Evolutionary conservation across 2,113 vertebrate genomes (phyloP), one percentile per base, ranked within the genome.

Genomic region (Thomomys bottae): DNA sequence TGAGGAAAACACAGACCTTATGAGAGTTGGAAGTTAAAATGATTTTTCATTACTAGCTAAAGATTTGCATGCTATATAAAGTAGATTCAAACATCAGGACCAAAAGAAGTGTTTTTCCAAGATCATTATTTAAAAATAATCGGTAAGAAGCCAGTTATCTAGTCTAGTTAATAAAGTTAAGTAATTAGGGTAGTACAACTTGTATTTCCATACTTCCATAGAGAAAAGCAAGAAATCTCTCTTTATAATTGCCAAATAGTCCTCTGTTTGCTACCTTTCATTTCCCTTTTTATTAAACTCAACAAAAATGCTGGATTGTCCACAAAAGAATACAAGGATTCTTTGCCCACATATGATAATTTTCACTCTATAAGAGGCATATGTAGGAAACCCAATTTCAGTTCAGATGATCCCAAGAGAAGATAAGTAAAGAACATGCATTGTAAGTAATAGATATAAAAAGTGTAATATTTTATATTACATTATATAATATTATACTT

Each of bases 31-130:
- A 85, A 57, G 26, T 84, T 68, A 57, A 92, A 93, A 87, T 97
- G 94, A 94, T 92, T 96, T 96, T 97, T 96, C 83, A 93, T 96
- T 94, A 89, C 83, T 88, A 87, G 23, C 34, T 96, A 96, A 94
- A 96, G 54, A 36, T 93, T 97, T 95, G 24, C 70, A 93, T 92
- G 61, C 64, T 54, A 66, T 77, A 90, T 96, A 89, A 95, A 95
- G 92, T 84, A 57, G 87, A 30, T 67, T 97, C 78, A 89, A 93
- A 97, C 92, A 67, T 88, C 70, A 70, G 89, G 38, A 28, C 59
- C 89, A 38, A 36, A 45, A 93, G 76, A 91, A 94, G 34, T 64
- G 67, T 92, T 42, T 86, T 95, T 94, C n/a, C 49, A 54, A 96
- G 87, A 95, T 91, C 38, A 3, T 80, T 95, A 94, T 95, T 70